Percentiles rank a stretch among this genome's conserved stretches.
Conservation (phyloP, 2,113 vertebrate species). For the Emberiza fucata region DNA sequence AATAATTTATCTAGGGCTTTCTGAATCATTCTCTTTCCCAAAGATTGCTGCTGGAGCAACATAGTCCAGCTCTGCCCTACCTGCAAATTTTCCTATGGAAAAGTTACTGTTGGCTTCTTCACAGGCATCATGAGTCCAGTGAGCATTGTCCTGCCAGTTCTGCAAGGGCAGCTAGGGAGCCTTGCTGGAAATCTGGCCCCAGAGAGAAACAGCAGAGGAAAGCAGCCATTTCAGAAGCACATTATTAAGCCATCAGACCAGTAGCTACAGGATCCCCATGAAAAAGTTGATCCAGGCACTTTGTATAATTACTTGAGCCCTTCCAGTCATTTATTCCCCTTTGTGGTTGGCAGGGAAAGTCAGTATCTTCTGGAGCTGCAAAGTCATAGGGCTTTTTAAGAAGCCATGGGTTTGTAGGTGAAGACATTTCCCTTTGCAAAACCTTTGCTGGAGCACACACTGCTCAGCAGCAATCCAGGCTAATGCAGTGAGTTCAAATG, state of each 20-base stretch:
- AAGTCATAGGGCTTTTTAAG: constrained; percentile 37
- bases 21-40: background rate
- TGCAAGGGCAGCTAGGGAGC: constrained; percentile 51
- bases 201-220: constrained; percentile 55
- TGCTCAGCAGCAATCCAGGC: constrained; percentile 22
- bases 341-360: constrained; percentile 39
- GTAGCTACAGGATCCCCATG: constrained; percentile 38
- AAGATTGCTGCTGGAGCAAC: background rate
- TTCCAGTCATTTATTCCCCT: constrained; percentile 53
- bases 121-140: background rate
- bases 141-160: constrained; percentile 21
- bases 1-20: background rate
- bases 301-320: constrained; percentile 35
- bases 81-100: constrained; percentile 39
- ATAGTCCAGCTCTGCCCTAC: background rate
- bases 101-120: constrained; percentile 31
- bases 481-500: constrained; percentile 44
- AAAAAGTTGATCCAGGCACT: constrained; percentile 48
- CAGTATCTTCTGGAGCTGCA: constrained; percentile 24
- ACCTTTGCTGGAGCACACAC: constrained; percentile 17
- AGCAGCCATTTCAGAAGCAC: constrained; percentile 41
- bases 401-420: constrained; percentile 59
- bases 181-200: constrained; percentile 53
- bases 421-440: constrained; percentile 59
- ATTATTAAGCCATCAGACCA: constrained; percentile 56